Conservation (phyloP, 2,113 vertebrate species). For the Podarcis cretensis region DNA sequence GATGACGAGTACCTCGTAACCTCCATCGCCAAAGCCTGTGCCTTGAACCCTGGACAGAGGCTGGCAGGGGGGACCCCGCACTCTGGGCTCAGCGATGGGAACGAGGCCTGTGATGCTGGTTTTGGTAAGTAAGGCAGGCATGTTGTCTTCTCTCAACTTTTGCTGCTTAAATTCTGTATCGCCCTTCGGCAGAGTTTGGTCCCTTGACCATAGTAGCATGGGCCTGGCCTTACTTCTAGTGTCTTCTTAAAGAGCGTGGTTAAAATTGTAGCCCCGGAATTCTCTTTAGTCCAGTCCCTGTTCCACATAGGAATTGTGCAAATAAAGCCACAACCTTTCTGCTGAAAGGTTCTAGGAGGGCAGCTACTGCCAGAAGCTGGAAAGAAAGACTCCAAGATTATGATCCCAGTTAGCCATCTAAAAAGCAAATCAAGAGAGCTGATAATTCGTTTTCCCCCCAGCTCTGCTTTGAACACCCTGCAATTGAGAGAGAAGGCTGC, state of each 20-base stretch:
- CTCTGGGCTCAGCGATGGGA: conserved; percentile 78
- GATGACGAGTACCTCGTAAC: conserved; percentile 97
- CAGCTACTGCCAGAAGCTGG: no score
- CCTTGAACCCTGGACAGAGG: conserved; percentile 83
- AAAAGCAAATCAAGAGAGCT: background rate
- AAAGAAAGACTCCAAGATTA: background rate
- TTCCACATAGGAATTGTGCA: background rate
- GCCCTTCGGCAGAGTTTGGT: background rate
- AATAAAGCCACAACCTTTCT: background rate
- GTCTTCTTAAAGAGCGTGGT: background rate
- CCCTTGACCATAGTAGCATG: background rate
- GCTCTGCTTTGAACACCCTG: background rate
- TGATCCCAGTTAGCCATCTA: no score
- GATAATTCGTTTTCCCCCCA: background rate
- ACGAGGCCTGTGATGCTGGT: conserved; percentile 88
- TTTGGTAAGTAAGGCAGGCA: conserved; percentile 82
- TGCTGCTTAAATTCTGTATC: background rate
- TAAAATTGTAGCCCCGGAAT: background rate
- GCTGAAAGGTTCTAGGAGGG: background rate
- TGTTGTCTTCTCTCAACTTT: background rate
- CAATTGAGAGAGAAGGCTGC: background rate
- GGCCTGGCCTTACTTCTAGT: background rate
- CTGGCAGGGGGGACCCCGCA: conserved; percentile 34
- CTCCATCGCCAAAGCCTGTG: conserved; percentile 96
- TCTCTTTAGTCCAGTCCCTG: background rate